phyloP scores from a whole-genome alignment of 2,888 invertebrate species.

The Tromatobia lineatoria region DNA sequence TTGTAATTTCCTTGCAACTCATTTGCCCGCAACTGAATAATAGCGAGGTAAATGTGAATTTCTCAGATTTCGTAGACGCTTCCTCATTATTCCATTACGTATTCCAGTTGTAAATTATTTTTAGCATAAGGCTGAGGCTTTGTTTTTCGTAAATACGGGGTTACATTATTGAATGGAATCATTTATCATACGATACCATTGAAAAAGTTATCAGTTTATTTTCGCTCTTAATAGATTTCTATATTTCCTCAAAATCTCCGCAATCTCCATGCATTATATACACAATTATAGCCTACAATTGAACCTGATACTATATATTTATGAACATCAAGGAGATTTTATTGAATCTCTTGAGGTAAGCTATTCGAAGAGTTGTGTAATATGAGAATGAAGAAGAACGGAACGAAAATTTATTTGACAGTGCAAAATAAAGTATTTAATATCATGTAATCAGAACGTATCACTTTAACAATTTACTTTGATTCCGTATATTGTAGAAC shows the following conservation, averaged over 20 bases:
- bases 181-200: not conserved
- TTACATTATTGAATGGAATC: not conserved
- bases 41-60: conserved; percentile 9
- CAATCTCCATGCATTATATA: not conserved
- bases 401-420: not conserved
- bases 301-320: not conserved
- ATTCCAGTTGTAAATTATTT: not conserved
- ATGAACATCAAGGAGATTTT: not conserved
- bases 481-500: no score
- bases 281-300: not conserved
- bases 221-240: not conserved
- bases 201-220: not conserved
- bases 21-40: not conserved
- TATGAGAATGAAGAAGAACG: conserved; percentile 40
- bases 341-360: not conserved
- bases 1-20: conserved; percentile 13
- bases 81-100: not conserved
- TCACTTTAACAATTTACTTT: no score
- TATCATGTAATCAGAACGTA: no score
- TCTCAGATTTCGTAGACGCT: not conserved
- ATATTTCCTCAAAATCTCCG: not conserved
- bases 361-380: conserved; percentile 46
- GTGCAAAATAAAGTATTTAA: no score
- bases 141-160: not conserved
- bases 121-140: not conserved